These are phyloP conservation scores for Nycticorax nycticorax DNA, from an alignment of 2,113 vertebrate genomes.

Conservation along the genomic window DNA sequence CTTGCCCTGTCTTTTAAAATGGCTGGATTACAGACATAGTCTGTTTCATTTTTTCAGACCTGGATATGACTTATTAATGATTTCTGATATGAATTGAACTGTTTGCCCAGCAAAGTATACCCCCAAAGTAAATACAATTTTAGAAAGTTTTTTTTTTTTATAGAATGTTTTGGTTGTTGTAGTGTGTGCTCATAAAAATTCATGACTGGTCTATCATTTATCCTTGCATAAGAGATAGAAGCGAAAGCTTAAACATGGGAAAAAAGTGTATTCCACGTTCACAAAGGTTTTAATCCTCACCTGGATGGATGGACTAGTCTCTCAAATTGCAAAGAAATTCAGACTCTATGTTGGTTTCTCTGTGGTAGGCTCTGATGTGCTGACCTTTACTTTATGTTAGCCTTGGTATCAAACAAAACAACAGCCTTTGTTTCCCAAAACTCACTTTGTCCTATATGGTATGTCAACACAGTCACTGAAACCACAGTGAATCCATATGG, in stretches of 20 bases:
- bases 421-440: background rate
- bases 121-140: background rate
- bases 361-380: background rate
- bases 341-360: background rate
- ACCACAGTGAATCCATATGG: background rate
- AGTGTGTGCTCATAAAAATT: background rate
- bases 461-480: background rate
- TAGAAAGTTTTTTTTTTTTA: background rate
- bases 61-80: constrained; percentile 22
- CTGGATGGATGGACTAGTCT: background rate
- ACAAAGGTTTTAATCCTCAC: background rate
- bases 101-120: background rate
- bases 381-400: background rate
- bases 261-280: background rate
- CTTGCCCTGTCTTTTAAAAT: constrained; percentile 28
- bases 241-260: background rate
- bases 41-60: constrained; percentile 30
- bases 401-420: background rate
- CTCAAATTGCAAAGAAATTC: background rate
- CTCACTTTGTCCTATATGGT: background rate
- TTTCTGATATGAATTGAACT: background rate
- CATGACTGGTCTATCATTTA: background rate
- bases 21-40: constrained; percentile 29
- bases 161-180: background rate
- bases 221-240: background rate